Base-by-base conservation (phyloP, 1,140 invertebrate genomes). In the Pectinophora gossypiella region DNA sequence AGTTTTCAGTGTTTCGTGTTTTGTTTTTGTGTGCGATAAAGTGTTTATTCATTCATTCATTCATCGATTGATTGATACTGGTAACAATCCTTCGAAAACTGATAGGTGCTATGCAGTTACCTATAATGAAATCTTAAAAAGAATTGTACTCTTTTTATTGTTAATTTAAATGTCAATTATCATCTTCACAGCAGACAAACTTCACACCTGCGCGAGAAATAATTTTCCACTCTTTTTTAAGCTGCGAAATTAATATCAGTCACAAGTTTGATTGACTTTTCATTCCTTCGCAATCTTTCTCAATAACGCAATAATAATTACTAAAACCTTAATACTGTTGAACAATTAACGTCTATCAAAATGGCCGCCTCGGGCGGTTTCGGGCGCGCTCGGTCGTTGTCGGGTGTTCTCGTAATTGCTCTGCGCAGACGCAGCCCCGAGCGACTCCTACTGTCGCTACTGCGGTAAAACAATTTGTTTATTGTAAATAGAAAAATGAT, bases 401-500 rank as follows among this genome's bases (percentile, higher is more conserved):
- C 36, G 2, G 36, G 12, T 1, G 27, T n/a, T 32, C 27, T 32
- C 1, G 36, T 40, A 40, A 40, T 40, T 16, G 36, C 36, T 2
- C 3, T 40, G 36, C 36, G 36, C 36, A 15, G 4, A 40, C 36
- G 36, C 3, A 16, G 3, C 36, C 36, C 6, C 36, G 36, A 15
- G 36, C 36, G 36, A 40, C 36, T 6, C n/a, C 36, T 40, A 40
- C 36, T 40, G 36, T 40, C 36, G 36, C 36, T 40, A 40, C 36
- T 15, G 36, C 7, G 16, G 36, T 6, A 16, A 40, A 40, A 40
- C 36, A 40, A 40, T 40, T 40, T 40, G 36, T 40, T 40, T 40
- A 40, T 16, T 40, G 36, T 40, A 40, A 40, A 40, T 40, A 40
- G 36, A 40, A 40, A 40, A 40, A 40, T 40, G 36, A 40, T 40